phyloP scores from a whole-genome alignment of 2,797 vertebrate species.

The Hemibagrus guttatus region DNA sequence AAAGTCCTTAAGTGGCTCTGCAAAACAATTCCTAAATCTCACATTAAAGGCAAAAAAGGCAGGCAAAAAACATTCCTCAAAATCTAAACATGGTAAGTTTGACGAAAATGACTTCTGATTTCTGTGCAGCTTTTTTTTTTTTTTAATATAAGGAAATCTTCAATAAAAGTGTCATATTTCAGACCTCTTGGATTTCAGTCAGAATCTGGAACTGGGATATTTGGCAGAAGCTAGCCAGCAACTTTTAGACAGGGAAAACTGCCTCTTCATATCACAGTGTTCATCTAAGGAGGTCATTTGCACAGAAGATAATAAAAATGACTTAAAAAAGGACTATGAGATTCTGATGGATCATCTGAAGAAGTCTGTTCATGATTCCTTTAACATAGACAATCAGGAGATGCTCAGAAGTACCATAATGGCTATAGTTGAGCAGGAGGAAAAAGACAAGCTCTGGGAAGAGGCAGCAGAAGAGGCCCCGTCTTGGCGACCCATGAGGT shows the following conservation, averaged over 20 bases:
- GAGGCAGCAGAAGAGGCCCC: constrained; percentile 30
- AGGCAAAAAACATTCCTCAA: constrained; percentile 8
- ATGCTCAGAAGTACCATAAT: constrained; percentile 76
- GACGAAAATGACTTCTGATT: neutral
- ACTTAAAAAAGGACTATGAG: constrained; percentile 68
- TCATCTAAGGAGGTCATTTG: constrained; percentile 51
- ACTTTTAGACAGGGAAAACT: constrained; percentile 76
- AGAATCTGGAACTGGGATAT: constrained; percentile 62
- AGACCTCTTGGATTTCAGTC: constrained; percentile 39
- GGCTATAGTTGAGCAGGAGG: constrained; percentile 79
- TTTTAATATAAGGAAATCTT: neutral
- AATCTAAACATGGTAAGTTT: neutral
- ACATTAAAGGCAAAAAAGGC: neutral
- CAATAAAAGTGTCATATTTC: neutral
- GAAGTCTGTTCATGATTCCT: constrained; percentile 67
- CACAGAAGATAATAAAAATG: constrained; percentile 66
- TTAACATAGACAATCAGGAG: constrained; percentile 65
- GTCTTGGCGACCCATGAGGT: constrained; percentile 73
- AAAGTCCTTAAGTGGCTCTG: neutral
- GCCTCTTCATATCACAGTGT: constrained; percentile 54
- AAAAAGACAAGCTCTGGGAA: constrained; percentile 70
- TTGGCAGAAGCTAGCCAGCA: constrained; percentile 69
- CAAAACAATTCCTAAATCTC: neutral
- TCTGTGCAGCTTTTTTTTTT: neutral
- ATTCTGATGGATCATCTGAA: constrained; percentile 72